A percentile compares a stretch with the other conserved stretches of the same genome.
phyloP scores from a whole-genome alignment of 2,797 vertebrate genomes.

The Coregonus ussuriensis region DNA sequence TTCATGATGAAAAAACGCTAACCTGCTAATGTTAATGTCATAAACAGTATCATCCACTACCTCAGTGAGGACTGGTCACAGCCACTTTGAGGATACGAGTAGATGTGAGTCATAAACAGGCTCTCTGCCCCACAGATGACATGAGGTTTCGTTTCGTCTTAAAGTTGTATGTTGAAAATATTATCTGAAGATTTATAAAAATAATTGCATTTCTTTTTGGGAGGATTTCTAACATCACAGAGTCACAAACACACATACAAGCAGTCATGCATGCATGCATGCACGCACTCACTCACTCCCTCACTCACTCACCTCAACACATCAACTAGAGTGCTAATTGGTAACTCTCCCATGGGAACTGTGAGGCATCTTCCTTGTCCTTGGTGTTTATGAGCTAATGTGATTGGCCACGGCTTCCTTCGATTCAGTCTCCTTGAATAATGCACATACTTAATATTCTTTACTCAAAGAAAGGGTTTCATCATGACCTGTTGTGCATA shows the following conservation, averaged over 20 bases:
- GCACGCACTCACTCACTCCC: conserved; percentile 10
- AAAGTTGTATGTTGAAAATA: too few relatives aligned
- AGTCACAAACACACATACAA: neutral
- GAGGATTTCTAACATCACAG: neutral
- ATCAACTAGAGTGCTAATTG: conserved; percentile 62
- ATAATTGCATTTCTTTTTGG: too few relatives aligned
- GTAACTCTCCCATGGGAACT: conserved; percentile 59
- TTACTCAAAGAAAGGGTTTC: conserved; percentile 25
- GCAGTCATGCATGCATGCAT: neutral
- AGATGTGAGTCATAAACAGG: too few relatives aligned
- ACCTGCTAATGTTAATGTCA: too few relatives aligned
- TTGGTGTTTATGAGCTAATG: conserved; percentile 62
- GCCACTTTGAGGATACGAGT: too few relatives aligned
- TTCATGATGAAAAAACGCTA: too few relatives aligned
- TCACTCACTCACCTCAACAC: conserved; percentile 30
- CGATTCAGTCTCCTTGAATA: conserved; percentile 51
- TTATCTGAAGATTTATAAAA: too few relatives aligned
- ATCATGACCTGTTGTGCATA: conserved; percentile 45
- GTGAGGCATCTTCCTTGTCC: conserved; percentile 56
- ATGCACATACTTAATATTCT: conserved; percentile 61
- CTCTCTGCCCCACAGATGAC: too few relatives aligned
- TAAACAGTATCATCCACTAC: too few relatives aligned
- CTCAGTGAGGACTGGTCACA: too few relatives aligned
- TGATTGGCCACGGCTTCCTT: conserved; percentile 57
- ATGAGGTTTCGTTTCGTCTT: too few relatives aligned